These are phyloP conservation scores for Paramisgurnus dabryanus DNA, from an alignment of 2,113 vertebrate genomes.

Conservation along the genomic window DNA sequence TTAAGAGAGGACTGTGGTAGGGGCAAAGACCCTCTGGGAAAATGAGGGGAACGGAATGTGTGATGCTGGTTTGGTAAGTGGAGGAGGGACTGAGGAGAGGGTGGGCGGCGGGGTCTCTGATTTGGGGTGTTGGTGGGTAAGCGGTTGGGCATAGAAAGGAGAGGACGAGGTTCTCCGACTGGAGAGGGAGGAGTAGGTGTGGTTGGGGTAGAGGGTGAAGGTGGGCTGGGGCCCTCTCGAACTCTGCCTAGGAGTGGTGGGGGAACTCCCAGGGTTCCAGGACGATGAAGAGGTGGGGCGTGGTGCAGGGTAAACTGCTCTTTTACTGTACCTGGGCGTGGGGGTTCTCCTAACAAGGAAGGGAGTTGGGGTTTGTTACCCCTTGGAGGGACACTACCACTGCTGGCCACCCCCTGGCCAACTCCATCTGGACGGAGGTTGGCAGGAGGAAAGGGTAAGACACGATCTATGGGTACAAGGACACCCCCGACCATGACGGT, in stretches of 20 bases:
- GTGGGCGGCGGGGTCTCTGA: conserved; percentile 23
- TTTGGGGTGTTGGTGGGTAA: conserved; percentile 30
- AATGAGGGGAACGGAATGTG: conserved; percentile 72
- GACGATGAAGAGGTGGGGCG: conserved; percentile 72
- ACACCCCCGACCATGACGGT: conserved; percentile 76
- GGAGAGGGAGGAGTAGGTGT: conserved; percentile 64
- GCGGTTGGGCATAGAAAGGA: conserved; percentile 65
- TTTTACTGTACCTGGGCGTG: conserved; percentile 82
- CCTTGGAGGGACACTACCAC: conserved; percentile 60
- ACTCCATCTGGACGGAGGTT: conserved; percentile 60
- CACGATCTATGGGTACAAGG: conserved; percentile 69
- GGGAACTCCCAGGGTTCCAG: conserved; percentile 68
- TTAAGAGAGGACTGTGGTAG: conserved; percentile 75
- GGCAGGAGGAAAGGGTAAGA: conserved; percentile 59
- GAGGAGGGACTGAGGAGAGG: conserved; percentile 65
- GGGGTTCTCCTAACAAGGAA: conserved; percentile 70
- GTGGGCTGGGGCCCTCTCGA: conserved; percentile 74
- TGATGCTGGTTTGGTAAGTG: conserved; percentile 71
- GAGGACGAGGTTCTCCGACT: conserved; percentile 51
- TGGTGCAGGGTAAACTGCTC: conserved; percentile 80
- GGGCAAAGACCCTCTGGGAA: conserved; percentile 71
- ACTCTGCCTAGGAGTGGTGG: conserved; percentile 73
- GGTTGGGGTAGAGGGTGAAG: conserved; percentile 57
- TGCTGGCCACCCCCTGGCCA: conserved; percentile 42
- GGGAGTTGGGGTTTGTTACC: conserved; percentile 53